phyloP scores from a whole-genome alignment of 92 coral and sea anemone species.

The Zoanthus sociatus region DNA sequence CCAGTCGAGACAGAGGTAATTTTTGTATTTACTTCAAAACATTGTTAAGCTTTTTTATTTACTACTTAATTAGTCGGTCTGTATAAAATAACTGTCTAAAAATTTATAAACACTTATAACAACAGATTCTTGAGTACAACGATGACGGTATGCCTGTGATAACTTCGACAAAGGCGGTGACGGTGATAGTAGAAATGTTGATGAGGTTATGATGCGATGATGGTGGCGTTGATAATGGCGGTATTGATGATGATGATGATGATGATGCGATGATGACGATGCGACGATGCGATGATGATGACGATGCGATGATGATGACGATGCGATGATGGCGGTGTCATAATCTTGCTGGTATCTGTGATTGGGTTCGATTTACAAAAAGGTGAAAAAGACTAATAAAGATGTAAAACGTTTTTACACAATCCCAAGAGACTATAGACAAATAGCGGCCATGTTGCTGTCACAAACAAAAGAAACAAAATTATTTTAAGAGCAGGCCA shows the following conservation, averaged over 20 bases:
- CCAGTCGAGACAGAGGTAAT: constrained; percentile 58
- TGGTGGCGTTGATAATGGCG: background rate
- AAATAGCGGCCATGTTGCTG: too few species aligned
- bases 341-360: background rate
- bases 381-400: too few species aligned
- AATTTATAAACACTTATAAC: too few species aligned
- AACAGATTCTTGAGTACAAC: background rate
- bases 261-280: background rate
- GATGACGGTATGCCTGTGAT: background rate
- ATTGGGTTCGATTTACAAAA: too few species aligned
- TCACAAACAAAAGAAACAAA: too few species aligned
- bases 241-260: background rate
- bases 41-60: background rate
- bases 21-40: too few species aligned
- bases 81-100: too few species aligned
- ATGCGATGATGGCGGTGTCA: background rate
- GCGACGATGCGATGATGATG: background rate
- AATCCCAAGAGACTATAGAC: too few species aligned
- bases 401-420: too few species aligned
- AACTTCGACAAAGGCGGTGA: background rate
- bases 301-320: background rate
- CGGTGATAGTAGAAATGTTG: too few species aligned
- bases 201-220: background rate
- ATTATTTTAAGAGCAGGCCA: too few species aligned
- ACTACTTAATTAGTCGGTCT: too few species aligned